A percentile compares a stretch with the other conserved stretches of the same genome.
These are phyloP conservation scores for Chrysina gloriosa DNA, from an alignment of 2,888 invertebrate species.

Conservation along the genomic window DNA sequence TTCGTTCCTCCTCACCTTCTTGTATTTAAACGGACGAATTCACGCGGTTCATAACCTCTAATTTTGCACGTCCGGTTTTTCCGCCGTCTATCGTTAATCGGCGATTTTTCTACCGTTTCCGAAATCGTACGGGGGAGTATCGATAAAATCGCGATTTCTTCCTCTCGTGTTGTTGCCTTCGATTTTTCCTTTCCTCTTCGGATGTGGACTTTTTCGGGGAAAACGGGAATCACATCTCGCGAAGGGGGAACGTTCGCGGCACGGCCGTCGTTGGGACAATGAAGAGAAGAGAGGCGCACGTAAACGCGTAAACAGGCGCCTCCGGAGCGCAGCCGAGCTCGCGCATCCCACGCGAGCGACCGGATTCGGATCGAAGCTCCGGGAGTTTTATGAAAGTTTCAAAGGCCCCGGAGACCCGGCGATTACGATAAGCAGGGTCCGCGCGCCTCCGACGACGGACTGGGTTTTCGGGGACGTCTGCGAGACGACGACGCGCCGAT, in stretches of 20 bases:
- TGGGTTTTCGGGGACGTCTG: no score
- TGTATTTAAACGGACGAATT: neutral
- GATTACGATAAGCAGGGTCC: slow-evolving; percentile 48
- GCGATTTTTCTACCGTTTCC: neutral
- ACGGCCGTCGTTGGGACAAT: slow-evolving; percentile 13
- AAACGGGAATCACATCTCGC: neutral
- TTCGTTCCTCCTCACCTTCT: neutral
- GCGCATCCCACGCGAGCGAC: slow-evolving; percentile 47
- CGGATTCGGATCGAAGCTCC: slow-evolving; percentile 49
- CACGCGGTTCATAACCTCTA: slow-evolving; percentile 25
- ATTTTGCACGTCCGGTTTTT: neutral
- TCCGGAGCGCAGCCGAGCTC: slow-evolving; percentile 40
- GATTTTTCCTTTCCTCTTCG: neutral
- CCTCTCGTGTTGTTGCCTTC: neutral
- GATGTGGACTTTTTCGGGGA: neutral
- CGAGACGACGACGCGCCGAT: no score
- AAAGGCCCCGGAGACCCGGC: slow-evolving; percentile 48
- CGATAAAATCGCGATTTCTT: neutral
- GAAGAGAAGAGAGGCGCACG: neutral
- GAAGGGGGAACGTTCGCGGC: no score
- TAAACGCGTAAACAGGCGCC: slow-evolving; percentile 26
- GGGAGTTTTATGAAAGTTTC: slow-evolving; percentile 51
- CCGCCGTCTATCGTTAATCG: no score
- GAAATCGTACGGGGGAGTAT: no score
- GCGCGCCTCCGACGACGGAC: slow-evolving; percentile 12